Conservation (phyloP, 2,888 invertebrate species). For the Adelphocoris suturalis region DNA sequence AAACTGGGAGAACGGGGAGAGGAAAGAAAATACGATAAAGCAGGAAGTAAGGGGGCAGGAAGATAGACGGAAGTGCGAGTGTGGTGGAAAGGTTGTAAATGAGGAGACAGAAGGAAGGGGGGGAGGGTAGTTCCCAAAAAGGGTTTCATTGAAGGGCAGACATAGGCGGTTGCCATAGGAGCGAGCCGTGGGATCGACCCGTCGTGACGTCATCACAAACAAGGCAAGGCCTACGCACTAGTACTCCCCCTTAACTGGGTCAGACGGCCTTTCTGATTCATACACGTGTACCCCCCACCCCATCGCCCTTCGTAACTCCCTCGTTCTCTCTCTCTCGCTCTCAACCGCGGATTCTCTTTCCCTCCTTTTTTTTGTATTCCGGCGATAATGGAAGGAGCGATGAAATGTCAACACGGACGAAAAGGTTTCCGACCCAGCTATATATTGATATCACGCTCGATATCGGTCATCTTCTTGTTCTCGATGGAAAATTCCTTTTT, state of each 20-base stretch:
- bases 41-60: background rate
- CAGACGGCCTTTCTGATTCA: slow-evolving; percentile 70
- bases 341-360: background rate
- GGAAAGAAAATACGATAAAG: background rate
- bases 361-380: background rate
- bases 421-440: background rate
- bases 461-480: background rate
- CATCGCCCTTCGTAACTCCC: background rate
- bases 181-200: slow-evolving; percentile 58
- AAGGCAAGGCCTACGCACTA: slow-evolving; percentile 72
- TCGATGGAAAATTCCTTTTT: background rate
- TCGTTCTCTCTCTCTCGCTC: background rate
- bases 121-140: slow-evolving; percentile 45
- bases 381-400: slow-evolving; percentile 23
- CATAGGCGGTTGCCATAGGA: slow-evolving; percentile 62
- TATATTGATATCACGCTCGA: background rate
- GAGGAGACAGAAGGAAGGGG: slow-evolving; percentile 9
- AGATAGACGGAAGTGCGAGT: slow-evolving; percentile 47
- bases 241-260: slow-evolving; percentile 72
- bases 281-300: slow-evolving; percentile 63
- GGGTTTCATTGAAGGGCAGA: slow-evolving; percentile 63
- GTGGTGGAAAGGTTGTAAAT: slow-evolving; percentile 52
- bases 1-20: background rate
- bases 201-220: slow-evolving; percentile 63
- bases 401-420: background rate